These are phyloP conservation scores for Botrylloides violaceus DNA, from an alignment of 23 tunicate species.

Conservation along the genomic window DNA sequence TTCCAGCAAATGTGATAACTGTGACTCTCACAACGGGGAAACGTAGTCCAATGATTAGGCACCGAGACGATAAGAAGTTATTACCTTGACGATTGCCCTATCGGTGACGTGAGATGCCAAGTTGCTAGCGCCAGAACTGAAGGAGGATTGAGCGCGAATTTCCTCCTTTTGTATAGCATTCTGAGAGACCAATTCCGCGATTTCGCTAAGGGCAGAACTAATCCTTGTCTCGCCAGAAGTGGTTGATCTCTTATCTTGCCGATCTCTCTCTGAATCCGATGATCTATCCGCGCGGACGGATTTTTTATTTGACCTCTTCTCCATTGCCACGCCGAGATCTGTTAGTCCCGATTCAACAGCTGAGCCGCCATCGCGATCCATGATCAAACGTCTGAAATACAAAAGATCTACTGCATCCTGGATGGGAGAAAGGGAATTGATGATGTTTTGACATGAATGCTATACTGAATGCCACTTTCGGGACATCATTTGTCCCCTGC, in stretches of 20 bases:
- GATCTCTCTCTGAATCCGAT: not conserved
- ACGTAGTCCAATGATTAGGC: too few species aligned
- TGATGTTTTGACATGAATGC: too few species aligned
- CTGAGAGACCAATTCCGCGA: slow-evolving; percentile 19
- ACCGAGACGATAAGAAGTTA: too few species aligned
- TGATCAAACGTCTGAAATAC: slow-evolving; percentile 18
- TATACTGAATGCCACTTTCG: too few species aligned
- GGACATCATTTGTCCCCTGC: too few species aligned
- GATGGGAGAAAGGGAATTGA: too few species aligned
- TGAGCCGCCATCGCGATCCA: slow-evolving; percentile 28
- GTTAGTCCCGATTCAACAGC: slow-evolving; percentile 32
- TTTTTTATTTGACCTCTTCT: not conserved
- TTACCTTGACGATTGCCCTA: slow-evolving; percentile 16
- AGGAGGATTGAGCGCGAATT: slow-evolving; percentile 10
- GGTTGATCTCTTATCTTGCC: slow-evolving; percentile 9
- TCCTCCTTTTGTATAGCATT: not conserved
- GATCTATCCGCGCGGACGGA: not conserved
- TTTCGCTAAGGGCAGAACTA: slow-evolving; percentile 41
- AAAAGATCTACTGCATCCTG: too few species aligned
- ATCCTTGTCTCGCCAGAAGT: slow-evolving; percentile 11
- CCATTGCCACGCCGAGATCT: slow-evolving; percentile 22
- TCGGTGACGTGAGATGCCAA: slow-evolving; percentile 31
- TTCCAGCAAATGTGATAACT: not conserved
- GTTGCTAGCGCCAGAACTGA: slow-evolving; percentile 49
- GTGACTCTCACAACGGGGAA: not conserved